Base-by-base conservation (phyloP, 2,113 vertebrate genomes). In the Amphiprion percula region DNA sequence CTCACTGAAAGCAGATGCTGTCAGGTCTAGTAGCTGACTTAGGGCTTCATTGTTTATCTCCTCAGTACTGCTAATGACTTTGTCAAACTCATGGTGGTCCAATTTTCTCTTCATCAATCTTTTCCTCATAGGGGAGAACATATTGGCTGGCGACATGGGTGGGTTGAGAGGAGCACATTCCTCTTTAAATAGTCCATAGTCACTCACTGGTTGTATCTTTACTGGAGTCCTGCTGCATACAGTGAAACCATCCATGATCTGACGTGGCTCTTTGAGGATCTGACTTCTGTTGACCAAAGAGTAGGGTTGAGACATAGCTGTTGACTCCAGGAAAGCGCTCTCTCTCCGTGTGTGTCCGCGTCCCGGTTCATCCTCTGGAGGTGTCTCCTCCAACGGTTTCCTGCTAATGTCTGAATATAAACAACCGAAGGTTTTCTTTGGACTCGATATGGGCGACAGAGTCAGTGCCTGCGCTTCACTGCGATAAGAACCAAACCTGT, bases 371-470 rank as follows among this genome's bases (percentile, higher is more conserved):
- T 14, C 4, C 1, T 39, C 6, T 2, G 19, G 11, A 7, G 17
- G 21, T 1, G 17, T n/a, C 3, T 74, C 59, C 5, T 77, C 62
- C 26, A 54, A 26, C 1, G 37, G 33, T 2, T 5, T 54, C 26
- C 3, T 16, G 37, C 5, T 66, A 0, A 24, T 19, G 52, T 69
- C 50, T 17, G 77, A 56, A 17, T 58, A 52, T 0, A n/a, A 15
- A 52, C 10, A 44, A 0, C 2, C 49, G 0, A 56, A 14, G 15
- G 12, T 30, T 87, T 84, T 88, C 26, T 47, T 49, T 1, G 87
- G 90, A 49, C 86, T 92, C 19, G 79, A 26, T 11, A 89, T 88
- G 3, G 94, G 94, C 15, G 95, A 95, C 15, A 95, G 62, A 11
- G 86, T 92, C 26, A 91, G 24, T 4, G 91, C 81, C 65, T 90